phyloP scores from a whole-genome alignment of 2,113 vertebrate species.

The Microtus ochrogaster region DNA sequence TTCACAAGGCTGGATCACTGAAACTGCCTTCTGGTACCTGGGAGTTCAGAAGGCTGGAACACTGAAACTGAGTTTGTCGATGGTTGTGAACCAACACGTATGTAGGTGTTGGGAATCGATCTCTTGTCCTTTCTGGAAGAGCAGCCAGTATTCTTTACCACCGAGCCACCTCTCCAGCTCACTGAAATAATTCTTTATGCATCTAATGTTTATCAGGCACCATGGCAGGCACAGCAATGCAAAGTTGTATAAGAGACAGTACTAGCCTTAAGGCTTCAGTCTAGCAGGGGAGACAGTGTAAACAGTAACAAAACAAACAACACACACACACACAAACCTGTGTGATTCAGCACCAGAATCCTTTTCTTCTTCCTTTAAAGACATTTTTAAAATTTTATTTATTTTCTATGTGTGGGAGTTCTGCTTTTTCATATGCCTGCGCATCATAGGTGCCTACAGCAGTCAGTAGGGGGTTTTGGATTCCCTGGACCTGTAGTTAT shows the following conservation, averaged over 20 bases:
- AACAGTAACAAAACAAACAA: background rate
- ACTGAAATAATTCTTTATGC: background rate
- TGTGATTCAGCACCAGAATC: background rate
- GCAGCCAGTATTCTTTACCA: background rate
- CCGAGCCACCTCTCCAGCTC: background rate
- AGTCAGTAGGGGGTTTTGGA: background rate
- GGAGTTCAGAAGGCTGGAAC: background rate
- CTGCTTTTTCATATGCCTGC: background rate
- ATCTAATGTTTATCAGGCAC: background rate
- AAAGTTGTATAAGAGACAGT: background rate
- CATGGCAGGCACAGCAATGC: background rate
- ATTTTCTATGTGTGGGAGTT: background rate
- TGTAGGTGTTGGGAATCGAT: background rate
- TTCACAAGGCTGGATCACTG: background rate
- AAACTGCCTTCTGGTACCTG: background rate
- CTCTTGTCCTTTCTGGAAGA: background rate
- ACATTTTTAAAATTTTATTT: background rate
- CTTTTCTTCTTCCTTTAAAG: background rate
- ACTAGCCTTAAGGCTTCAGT: background rate
- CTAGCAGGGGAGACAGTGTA: background rate
- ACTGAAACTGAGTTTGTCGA: background rate
- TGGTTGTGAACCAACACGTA: background rate
- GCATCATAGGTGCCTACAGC: background rate
- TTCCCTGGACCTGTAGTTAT: background rate
- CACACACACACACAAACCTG: background rate